phyloP scores from a whole-genome alignment of 2,113 vertebrate species.

The Hippocampus comes region DNA sequence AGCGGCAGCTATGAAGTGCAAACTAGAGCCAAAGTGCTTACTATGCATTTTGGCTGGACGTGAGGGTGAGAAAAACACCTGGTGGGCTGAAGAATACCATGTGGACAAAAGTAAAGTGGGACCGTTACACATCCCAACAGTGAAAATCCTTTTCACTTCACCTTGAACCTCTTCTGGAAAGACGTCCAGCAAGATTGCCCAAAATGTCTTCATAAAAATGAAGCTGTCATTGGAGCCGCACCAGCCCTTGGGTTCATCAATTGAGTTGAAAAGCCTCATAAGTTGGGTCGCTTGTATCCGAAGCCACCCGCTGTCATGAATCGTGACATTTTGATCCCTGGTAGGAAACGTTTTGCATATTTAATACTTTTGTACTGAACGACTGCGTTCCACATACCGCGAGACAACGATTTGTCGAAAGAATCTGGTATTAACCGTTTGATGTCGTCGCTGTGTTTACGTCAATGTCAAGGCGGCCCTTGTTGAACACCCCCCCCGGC shows the following conservation, averaged over 20 bases:
- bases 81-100: too few relatives aligned
- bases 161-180: too few relatives aligned
- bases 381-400: not conserved
- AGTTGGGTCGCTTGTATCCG: not conserved
- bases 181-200: too few relatives aligned
- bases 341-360: not conserved
- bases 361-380: not conserved
- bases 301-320: not conserved
- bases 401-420: not conserved
- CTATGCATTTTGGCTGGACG: constrained; percentile 11
- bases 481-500: constrained; percentile 25
- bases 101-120: too few relatives aligned
- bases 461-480: constrained; percentile 44
- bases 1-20: constrained; percentile 41
- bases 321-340: not conserved
- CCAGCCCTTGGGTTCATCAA: too few relatives aligned
- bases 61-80: constrained; percentile 1
- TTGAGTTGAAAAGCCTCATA: too few relatives aligned
- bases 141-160: too few relatives aligned
- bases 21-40: constrained; percentile 30
- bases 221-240: too few relatives aligned
- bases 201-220: too few relatives aligned
- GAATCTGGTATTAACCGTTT: constrained; percentile 29
- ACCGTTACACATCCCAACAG: too few relatives aligned
- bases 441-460: constrained; percentile 36